Base-by-base conservation (phyloP, 2,113 vertebrate species). In the Jacana jacana region DNA sequence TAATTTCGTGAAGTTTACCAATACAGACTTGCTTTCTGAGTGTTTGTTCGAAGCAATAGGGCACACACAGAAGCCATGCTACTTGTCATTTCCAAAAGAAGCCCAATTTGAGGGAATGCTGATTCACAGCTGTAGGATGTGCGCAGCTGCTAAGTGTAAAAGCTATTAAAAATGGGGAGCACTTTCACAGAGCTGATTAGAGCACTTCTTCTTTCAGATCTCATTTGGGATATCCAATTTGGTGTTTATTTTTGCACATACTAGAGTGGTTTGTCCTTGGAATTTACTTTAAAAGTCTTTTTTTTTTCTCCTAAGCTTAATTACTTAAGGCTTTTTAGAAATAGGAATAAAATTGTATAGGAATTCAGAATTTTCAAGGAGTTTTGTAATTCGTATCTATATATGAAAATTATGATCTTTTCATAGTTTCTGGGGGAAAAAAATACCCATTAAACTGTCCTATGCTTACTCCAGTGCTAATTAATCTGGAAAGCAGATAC, bases 121-220 rank as follows among this genome's bases (percentile, higher is more conserved):
- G 83, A 91, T 82, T 95, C 88, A 77, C 83, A 93, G 81, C 78
- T 96, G 75, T 90, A 88, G 65, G 24, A 88, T 84, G 54, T 27
- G 39, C 2, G 4, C 93, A 94, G 78, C 70, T 97, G 90, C 46
- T 72, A 55, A 91, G 75, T 79, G 73, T 95, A 88, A 94, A 94
- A 93, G 79, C 89, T 79, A 69, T 93, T 91, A 96, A 89, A 94
- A 97, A 84, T 86, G 69, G 89, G 89, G 66, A 93, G 42, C 55
- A 63, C 52, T 95, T 91, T 82, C 92, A 76, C 77, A 79, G 83
- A 86, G 40, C 57, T 96, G 95, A 95, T 94, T 84, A 93, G 52
- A 91, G 73, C 42, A 49, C 31, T 90, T 88, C 46, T 55, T 78
- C 77, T 91, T 95, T 91, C 80, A 61, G 25, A 0, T 92, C 72